Conservation (phyloP, 2,888 invertebrate genomes). For the Charanyca ferruginea region DNA sequence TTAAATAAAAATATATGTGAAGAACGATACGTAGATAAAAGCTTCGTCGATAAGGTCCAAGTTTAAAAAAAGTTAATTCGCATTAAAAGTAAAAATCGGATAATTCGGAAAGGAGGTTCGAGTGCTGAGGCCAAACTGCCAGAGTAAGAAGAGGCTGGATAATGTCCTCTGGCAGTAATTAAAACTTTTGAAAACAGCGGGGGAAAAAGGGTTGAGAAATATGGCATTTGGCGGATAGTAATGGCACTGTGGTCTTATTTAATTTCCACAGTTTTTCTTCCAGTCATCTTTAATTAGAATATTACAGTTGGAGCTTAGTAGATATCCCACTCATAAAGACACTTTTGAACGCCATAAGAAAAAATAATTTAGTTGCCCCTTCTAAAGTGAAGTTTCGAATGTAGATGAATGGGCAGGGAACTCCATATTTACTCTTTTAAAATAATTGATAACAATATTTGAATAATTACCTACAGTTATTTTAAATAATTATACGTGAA, state of each 20-base stretch:
- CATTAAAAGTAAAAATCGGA: slow-evolving; percentile 77
- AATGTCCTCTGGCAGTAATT: slow-evolving; percentile 91
- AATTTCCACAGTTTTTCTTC: slow-evolving; percentile 84
- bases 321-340: slow-evolving; percentile 11
- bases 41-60: slow-evolving; percentile 68
- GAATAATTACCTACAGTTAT: too few species aligned
- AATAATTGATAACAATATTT: too few species aligned
- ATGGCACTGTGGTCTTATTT: slow-evolving; percentile 83
- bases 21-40: slow-evolving; percentile 43
- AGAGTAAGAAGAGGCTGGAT: slow-evolving; percentile 83
- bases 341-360: too few species aligned
- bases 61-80: slow-evolving; percentile 72
- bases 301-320: slow-evolving; percentile 34
- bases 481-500: too few species aligned
- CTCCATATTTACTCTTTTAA: too few species aligned
- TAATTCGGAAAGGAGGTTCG: slow-evolving; percentile 78
- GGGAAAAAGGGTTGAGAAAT: slow-evolving; percentile 88
- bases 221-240: slow-evolving; percentile 86
- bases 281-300: slow-evolving; percentile 74
- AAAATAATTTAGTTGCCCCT: too few species aligned
- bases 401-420: too few species aligned
- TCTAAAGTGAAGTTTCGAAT: too few species aligned
- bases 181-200: slow-evolving; percentile 87
- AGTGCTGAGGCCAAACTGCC: slow-evolving; percentile 78
- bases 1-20: slow-evolving; percentile 30